phyloP scores from a whole-genome alignment of 2,888 invertebrate species.

The Megamerina dolium region DNA sequence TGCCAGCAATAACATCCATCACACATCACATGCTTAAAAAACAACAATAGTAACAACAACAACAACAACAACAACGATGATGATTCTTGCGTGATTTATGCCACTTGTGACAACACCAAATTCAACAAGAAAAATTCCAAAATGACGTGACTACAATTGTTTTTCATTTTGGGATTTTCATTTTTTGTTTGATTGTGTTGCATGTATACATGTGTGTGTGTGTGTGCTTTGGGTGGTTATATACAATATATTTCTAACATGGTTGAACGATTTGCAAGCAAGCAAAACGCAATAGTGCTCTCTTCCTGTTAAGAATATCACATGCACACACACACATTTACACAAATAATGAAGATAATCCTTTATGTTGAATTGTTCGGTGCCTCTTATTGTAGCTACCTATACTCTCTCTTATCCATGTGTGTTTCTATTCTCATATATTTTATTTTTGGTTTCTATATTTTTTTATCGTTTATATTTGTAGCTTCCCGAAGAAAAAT shows the following conservation, averaged over 20 bases:
- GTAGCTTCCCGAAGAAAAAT: slow-evolving; percentile 50
- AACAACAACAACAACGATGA: background rate
- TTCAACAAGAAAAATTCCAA: too few species aligned
- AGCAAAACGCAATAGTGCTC: too few species aligned
- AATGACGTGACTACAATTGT: slow-evolving; percentile 17
- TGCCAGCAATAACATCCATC: too few species aligned
- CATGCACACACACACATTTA: too few species aligned
- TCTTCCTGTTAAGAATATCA: too few species aligned
- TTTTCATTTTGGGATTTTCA: too few species aligned
- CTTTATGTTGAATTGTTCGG: too few species aligned
- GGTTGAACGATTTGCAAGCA: too few species aligned
- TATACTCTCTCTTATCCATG: slow-evolving; percentile 17
- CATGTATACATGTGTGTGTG: background rate
- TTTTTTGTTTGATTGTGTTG: slow-evolving; percentile 5
- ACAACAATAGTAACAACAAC: background rate
- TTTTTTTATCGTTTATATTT: slow-evolving; percentile 21
- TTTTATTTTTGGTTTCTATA: slow-evolving; percentile 7
- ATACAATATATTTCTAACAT: too few species aligned
- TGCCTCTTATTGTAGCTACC: too few species aligned
- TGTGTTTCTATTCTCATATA: slow-evolving; percentile 9
- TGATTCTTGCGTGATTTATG: slow-evolving; percentile 16
- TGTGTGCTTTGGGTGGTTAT: too few species aligned
- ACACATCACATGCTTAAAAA: too few species aligned
- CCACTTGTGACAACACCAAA: slow-evolving; percentile 14
- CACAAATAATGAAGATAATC: slow-evolving; percentile 5